Evolutionary conservation across 2,113 vertebrate genomes (phyloP).

Genomic region (Conger conger): DNA sequence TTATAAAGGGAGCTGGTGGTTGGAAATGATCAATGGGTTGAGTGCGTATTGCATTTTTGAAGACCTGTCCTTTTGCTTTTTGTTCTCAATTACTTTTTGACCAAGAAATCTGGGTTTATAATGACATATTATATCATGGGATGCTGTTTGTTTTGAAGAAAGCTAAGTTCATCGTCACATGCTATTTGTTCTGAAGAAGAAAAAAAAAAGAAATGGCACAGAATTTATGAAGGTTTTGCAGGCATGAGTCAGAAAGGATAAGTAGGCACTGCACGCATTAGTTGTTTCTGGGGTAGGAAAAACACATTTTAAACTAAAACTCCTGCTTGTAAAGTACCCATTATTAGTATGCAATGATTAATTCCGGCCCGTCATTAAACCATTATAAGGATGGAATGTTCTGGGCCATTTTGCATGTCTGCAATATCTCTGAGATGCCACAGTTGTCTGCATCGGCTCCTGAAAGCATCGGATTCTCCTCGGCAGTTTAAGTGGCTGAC

Average conservation of each 20-base stretch:
- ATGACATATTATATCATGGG: background rate
- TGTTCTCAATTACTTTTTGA: background rate
- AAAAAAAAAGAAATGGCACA: background rate
- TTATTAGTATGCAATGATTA: background rate
- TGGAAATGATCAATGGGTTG: background rate
- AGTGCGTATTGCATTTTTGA: background rate
- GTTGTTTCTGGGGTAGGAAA: background rate
- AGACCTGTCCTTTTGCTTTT: background rate
- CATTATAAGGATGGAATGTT: background rate
- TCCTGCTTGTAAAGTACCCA: background rate
- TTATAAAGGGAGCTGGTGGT: background rate
- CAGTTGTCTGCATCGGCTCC: background rate
- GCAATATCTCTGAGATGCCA: background rate
- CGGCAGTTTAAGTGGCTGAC: background rate
- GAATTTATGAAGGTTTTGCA: background rate
- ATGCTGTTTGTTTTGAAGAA: background rate
- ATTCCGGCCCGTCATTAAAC: conserved; percentile 14
- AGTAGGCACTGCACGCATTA: background rate
- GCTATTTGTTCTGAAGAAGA: background rate
- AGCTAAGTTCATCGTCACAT: background rate
- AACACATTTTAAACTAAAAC: background rate
- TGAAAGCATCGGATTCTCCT: background rate
- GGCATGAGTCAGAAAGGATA: background rate
- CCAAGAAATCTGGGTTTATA: background rate
- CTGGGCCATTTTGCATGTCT: background rate